Conservation (phyloP, 2,113 vertebrate species). For the Macaca mulatta region DNA sequence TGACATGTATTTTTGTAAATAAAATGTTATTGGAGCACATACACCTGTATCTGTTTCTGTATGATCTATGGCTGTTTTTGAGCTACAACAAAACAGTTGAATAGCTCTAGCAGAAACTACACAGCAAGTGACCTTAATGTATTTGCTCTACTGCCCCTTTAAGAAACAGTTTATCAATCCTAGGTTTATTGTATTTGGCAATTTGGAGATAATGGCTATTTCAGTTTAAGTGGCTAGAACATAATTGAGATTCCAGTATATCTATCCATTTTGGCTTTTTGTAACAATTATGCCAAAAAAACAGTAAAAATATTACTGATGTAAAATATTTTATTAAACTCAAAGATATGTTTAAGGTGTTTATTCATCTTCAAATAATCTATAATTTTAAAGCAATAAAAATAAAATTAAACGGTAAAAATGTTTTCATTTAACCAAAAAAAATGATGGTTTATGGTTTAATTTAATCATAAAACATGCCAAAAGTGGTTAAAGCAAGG, state of each 20-base stretch:
- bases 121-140: not conserved
- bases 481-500: not conserved
- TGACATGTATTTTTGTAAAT: not conserved
- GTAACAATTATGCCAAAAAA: not conserved
- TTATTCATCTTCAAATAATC: not conserved
- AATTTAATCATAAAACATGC: not conserved
- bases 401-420: not conserved
- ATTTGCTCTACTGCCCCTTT: not conserved
- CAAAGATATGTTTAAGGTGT: not conserved
- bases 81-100: not conserved
- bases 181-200: not conserved
- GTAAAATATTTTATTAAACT: not conserved
- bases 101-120: not conserved
- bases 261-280: not conserved
- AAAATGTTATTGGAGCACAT: not conserved
- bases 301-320: not conserved
- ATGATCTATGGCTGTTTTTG: not conserved
- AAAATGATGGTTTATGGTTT: not conserved
- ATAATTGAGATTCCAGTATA: not conserved
- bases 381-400: not conserved
- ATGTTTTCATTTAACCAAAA: not conserved
- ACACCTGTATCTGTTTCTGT: not conserved
- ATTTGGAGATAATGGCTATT: not conserved
- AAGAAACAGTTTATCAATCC: not conserved
- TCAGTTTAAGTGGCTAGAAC: not conserved